Percentiles rank a stretch among this genome's conserved stretches.
Evolutionary conservation across 2,888 invertebrate genomes (phyloP).

Genomic region (Euplexia lucipara): DNA sequence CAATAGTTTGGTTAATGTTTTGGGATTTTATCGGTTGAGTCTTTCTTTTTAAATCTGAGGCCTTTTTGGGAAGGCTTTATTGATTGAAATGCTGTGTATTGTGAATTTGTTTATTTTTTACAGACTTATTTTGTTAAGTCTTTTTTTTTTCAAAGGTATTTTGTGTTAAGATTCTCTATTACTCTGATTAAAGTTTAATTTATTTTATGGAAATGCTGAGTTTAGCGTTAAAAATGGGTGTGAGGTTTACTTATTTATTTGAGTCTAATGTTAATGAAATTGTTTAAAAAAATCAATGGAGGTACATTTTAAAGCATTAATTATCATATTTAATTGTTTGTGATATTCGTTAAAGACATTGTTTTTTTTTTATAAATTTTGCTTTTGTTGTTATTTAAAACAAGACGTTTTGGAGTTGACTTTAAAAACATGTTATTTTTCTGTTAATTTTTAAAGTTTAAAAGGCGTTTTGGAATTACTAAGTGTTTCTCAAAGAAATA

Average conservation of each 20-base stretch:
- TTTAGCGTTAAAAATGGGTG: too few relatives aligned
- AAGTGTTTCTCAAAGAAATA: slow-evolving; percentile 60
- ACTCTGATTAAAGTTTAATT: too few relatives aligned
- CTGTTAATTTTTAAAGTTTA: slow-evolving; percentile 46
- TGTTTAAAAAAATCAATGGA: too few relatives aligned
- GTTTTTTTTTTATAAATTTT: neutral
- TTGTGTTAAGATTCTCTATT: too few relatives aligned
- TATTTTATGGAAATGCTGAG: too few relatives aligned
- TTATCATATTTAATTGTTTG: neutral
- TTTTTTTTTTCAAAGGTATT: neutral
- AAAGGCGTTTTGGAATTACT: slow-evolving; percentile 42
- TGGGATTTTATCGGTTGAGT: neutral
- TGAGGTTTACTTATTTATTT: too few relatives aligned
- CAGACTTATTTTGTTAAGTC: neutral
- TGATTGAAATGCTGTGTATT: neutral
- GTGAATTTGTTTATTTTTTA: neutral
- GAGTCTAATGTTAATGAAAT: too few relatives aligned
- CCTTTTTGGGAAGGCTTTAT: neutral
- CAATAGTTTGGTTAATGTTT: too few relatives aligned
- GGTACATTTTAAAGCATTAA: too few relatives aligned
- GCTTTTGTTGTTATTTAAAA: slow-evolving; percentile 11
- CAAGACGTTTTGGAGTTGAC: slow-evolving; percentile 30
- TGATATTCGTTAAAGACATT: slow-evolving; percentile 6
- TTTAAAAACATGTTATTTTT: slow-evolving; percentile 30
- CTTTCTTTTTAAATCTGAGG: neutral